These are phyloP conservation scores for Euleptes europaea DNA, from an alignment of 2,113 vertebrate species.

Conservation along the genomic window DNA sequence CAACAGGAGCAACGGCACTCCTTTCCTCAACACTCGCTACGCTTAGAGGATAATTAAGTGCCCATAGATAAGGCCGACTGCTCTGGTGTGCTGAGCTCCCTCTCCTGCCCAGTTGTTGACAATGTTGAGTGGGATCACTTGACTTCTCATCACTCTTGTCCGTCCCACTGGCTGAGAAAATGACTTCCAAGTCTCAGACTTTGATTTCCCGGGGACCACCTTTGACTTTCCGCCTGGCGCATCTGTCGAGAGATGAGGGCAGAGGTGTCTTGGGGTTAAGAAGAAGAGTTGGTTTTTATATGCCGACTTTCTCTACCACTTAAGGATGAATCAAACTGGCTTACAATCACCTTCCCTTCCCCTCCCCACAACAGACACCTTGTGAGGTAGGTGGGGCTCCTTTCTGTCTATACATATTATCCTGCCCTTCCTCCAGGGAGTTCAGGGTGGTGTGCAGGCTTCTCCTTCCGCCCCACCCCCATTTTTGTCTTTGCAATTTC, in stretches of 20 bases:
- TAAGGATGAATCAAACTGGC: no score
- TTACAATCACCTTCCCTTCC: no score
- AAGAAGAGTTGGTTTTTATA: no score
- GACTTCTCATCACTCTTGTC: not conserved
- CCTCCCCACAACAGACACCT: no score
- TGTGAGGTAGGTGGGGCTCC: no score
- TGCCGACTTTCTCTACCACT: no score
- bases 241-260: not conserved
- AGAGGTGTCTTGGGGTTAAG: no score
- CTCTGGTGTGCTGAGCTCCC: not conserved
- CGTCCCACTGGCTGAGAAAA: not conserved
- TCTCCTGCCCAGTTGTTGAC: not conserved
- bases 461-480: no score
- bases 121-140: not conserved
- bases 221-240: not conserved
- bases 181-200: not conserved
- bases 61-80: constrained; percentile 1
- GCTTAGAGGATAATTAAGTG: not conserved
- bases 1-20: not conserved
- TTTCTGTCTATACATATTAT: no score
- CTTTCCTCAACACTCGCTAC: accelerated
- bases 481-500: no score
- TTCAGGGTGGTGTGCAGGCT: no score
- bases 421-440: no score
- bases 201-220: not conserved